Evolutionary conservation across 2,113 vertebrate species (phyloP), one percentile per base, ranked within the genome.

Genomic region (Zosterops pallidus): DNA sequence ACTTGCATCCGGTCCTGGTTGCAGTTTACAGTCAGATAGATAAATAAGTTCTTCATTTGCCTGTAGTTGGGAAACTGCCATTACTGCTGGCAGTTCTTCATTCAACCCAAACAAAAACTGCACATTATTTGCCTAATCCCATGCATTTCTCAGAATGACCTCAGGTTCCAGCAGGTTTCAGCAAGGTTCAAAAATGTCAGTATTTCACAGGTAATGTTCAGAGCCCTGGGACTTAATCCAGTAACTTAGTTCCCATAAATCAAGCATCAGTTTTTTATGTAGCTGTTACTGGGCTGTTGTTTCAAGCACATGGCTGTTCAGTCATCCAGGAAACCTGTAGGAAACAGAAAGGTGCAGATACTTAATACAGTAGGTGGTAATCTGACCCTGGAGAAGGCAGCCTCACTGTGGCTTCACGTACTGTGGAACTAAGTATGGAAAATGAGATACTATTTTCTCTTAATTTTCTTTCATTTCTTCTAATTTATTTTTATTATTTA

Each of bases 261-360:
- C 70, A 92, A 84, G 57, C 39, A 69, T 83, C 68, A 57, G 13
- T 78, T 91, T 49, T 75, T 53, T n/a, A 1, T 64, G 35, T 87
- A 86, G 53, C 84, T 96, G 71, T 94, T 89, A 71, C 80, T 92
- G 95, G 92, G 86, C 91, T 92, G 21, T n/a, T 89, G 97, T 96
- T 96, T 97, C 94, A 97, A 98, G 95, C 95, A 94, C 94, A 79
- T 78, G 95, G 69, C 94, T 96, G 86, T 97, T 96, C 94, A 92
- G 96, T 98, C 83, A 90, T 97, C 96, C 95, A 96, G 95, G 86
- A 97, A 96, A 84, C 94, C 93, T 97, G 91, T 90, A 93, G 64
- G 96, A 96, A 97, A 81, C 83, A 93, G 86, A 84, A 95, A 95
- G 31, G 57, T 86, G 84, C 92, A 96, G 67, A 67, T 97, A 93